Conservation (phyloP, 2,888 invertebrate species). For the Lydus trimaculatus region DNA sequence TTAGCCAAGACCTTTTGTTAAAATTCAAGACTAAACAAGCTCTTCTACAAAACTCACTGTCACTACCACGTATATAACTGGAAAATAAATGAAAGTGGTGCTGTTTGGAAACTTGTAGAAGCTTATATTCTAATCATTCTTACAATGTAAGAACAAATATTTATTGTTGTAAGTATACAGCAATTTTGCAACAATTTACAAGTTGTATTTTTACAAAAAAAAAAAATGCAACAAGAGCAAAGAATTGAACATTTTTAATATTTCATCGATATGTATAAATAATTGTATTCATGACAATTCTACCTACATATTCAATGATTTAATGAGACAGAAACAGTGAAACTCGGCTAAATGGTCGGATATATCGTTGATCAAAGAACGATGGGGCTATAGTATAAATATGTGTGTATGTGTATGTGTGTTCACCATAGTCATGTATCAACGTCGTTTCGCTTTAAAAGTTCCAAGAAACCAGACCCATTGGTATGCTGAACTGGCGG, state of each 20-base stretch:
- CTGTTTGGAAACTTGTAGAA: neutral
- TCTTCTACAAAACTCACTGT: neutral
- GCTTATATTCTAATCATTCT: neutral
- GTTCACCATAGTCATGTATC: slow-evolving; percentile 44
- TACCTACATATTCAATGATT: slow-evolving; percentile 38
- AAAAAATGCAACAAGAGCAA: slow-evolving; percentile 6
- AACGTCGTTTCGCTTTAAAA: slow-evolving; percentile 40
- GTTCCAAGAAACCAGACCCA: slow-evolving; percentile 44
- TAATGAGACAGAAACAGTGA: slow-evolving; percentile 47
- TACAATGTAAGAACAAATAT: neutral
- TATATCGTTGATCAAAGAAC: slow-evolving; percentile 47
- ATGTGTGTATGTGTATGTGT: slow-evolving; percentile 11
- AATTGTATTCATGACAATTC: slow-evolving; percentile 39
- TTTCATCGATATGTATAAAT: slow-evolving; percentile 32
- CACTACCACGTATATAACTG: neutral
- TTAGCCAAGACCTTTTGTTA: slow-evolving; percentile 36
- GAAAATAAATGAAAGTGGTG: neutral
- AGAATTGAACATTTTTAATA: slow-evolving; percentile 19
- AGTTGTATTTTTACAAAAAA: slow-evolving; percentile 8
- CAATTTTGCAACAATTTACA: neutral
- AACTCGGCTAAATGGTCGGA: slow-evolving; percentile 46
- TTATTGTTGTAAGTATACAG: neutral
- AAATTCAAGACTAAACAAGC: slow-evolving; percentile 19
- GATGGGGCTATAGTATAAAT: slow-evolving; percentile 36
- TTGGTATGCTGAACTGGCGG: slow-evolving; percentile 28